Base-by-base conservation (phyloP, 2,888 invertebrate genomes). In the Drosophila pseudotakahashii region DNA sequence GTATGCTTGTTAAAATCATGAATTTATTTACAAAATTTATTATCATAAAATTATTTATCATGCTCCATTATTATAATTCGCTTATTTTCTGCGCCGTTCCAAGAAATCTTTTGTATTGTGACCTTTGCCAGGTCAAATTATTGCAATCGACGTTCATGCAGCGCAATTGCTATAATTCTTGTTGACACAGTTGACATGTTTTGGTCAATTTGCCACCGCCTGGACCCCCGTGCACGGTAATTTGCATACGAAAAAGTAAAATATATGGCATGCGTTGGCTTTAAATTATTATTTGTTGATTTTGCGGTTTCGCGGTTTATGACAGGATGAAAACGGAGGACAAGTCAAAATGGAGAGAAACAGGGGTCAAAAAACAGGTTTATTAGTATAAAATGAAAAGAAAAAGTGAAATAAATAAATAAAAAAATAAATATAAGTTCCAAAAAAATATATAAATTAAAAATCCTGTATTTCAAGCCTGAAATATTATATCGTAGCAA, bases 271-370 rank as follows among this genome's bases (percentile, higher is more conserved):
- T 57, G 61, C 48, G 55, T 44, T 57, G 61, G 34, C 39, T 62
- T 71, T 63, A 58, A 59, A 66, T 55, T 59, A 73, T 64, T 62
- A 52, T 71, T 71, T 73, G 72, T 73, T 64, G 59, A 59, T 66
- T 66, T 72, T 44, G 50, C 50, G 45, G 50, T n/a, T 30, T 51
- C 36, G 19, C 34, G 10, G 39, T 26, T 39, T 39, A 41, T 48
- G 48, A 48, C 34, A 19, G 19, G 37, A 45, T 11, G n/a, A 44
- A 30, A 30, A 7, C 7, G 7, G 30, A 30, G 30, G 30, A 30
- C 7, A 30, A 30, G 7, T 30, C 7, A 7, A 7, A 7, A 30
- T 30, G 30, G 26, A 30, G 30, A 30, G 7, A 30, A 2, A 30
- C 1, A 7, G 7, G 7, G 30, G 7, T 7, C 7, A 2, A 30